Percentiles rank a stretch among this genome's conserved stretches.
Conservation (phyloP, 2,113 vertebrate genomes). For the Aramus guarauna region DNA sequence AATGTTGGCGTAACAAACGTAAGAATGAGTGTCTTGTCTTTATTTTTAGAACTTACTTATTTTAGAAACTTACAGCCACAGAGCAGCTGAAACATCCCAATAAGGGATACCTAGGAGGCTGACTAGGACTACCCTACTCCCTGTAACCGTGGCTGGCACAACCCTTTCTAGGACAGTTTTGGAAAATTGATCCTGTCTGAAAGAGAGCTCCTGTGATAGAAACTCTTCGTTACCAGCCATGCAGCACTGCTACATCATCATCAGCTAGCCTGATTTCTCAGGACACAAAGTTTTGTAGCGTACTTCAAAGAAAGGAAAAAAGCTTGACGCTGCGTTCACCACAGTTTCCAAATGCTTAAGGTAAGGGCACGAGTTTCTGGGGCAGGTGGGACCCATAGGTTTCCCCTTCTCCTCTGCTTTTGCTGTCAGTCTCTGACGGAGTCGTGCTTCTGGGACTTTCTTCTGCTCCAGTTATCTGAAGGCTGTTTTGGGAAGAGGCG, state of each 20-base stretch:
- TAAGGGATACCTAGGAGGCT: not conserved
- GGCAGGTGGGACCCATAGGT: not conserved
- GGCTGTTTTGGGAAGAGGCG: not conserved
- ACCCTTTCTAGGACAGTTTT: not conserved
- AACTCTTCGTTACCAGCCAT: not conserved
- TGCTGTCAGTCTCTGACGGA: not conserved
- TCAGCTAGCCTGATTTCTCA: not conserved
- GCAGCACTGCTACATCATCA: not conserved
- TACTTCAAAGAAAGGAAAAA: not conserved
- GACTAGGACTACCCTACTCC: not conserved
- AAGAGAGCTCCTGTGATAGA: not conserved
- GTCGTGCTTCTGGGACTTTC: not conserved
- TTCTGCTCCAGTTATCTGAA: not conserved
- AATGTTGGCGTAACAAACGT: not conserved
- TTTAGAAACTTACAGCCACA: not conserved
- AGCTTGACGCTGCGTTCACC: not conserved
- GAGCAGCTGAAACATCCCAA: not conserved
- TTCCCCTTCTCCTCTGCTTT: not conserved
- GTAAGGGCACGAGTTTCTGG: not conserved
- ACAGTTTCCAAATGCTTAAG: not conserved
- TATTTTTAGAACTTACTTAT: rapidly evolving
- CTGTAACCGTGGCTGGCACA: rapidly evolving
- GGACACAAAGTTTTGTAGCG: not conserved
- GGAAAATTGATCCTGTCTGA: not conserved
- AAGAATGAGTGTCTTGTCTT: not conserved